Evolutionary conservation across 2,888 invertebrate genomes (phyloP).

Genomic region (Sarcophaga rosellei): DNA sequence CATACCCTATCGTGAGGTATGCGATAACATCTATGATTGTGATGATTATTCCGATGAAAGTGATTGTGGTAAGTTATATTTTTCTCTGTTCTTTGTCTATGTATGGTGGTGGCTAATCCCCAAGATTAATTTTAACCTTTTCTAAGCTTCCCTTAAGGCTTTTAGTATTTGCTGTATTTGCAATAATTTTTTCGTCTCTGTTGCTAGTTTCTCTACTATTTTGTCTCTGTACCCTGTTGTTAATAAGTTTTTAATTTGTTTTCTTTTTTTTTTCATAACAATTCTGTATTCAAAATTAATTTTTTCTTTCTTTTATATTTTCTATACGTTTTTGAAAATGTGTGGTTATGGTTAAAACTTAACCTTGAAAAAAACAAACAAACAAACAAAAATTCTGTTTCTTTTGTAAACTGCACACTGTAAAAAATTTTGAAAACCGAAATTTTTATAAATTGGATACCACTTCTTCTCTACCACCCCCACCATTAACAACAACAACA

Average conservation of each 20-base stretch:
- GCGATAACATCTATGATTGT: slow-evolving; percentile 87
- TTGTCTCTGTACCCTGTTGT: slow-evolving; percentile 36
- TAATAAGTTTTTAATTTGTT: slow-evolving; percentile 13
- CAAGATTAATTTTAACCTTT: no score
- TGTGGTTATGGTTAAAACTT: slow-evolving; percentile 75
- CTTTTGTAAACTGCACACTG: slow-evolving; percentile 52
- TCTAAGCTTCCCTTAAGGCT: neutral
- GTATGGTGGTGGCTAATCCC: slow-evolving; percentile 44
- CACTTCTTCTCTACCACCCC: neutral
- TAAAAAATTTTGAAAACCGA: slow-evolving; percentile 64
- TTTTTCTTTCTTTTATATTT: slow-evolving; percentile 66
- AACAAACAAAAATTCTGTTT: slow-evolving; percentile 47
- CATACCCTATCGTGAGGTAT: slow-evolving; percentile 83
- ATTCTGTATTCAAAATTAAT: slow-evolving; percentile 64
- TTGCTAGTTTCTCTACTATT: no score
- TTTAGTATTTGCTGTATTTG: neutral
- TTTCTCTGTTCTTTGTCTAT: neutral
- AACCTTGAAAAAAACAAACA: slow-evolving; percentile 56
- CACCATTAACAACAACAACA: neutral
- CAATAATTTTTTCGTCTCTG: neutral
- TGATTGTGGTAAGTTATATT: slow-evolving; percentile 88
- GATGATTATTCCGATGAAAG: slow-evolving; percentile 89
- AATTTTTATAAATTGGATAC: slow-evolving; percentile 52
- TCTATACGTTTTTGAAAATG: slow-evolving; percentile 53
- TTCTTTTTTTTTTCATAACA: slow-evolving; percentile 35